Percentiles rank a stretch among this genome's conserved stretches.
Conservation (phyloP, 64 coral and sea anemone species). For the Astreopora myriophthalma region DNA sequence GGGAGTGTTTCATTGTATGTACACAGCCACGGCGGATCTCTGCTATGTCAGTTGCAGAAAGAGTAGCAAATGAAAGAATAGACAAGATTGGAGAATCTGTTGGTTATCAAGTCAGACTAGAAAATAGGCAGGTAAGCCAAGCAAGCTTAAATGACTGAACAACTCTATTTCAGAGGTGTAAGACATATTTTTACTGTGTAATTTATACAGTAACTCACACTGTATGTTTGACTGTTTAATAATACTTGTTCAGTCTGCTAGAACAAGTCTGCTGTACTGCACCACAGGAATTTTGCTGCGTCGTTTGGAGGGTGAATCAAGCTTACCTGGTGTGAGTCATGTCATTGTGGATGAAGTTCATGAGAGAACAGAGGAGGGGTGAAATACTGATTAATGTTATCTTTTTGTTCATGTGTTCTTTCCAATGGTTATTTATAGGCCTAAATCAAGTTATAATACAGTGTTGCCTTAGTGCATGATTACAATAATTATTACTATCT, state of each 20-base stretch:
- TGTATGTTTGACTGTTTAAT: background rate
- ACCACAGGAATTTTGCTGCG: constrained; percentile 88
- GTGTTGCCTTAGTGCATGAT: too few relatives aligned
- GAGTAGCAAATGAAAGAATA: constrained; percentile 78
- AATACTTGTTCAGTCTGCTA: constrained; percentile 67
- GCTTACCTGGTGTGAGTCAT: constrained; percentile 79
- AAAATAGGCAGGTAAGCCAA: constrained; percentile 81
- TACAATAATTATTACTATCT: too few relatives aligned
- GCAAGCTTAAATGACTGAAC: too few relatives aligned
- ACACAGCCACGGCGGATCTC: constrained; percentile 90
- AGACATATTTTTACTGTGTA: too few relatives aligned
- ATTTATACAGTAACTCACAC: too few relatives aligned
- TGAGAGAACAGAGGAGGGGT: constrained; percentile 92
- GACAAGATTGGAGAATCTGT: constrained; percentile 84
- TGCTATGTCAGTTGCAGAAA: constrained; percentile 87
- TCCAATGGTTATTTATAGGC: too few relatives aligned
- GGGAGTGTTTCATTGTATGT: constrained; percentile 82
- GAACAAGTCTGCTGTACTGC: constrained; percentile 84
- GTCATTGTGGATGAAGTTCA: constrained; percentile 94
- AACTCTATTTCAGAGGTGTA: too few relatives aligned
- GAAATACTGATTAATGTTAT: background rate
- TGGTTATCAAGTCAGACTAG: constrained; percentile 88
- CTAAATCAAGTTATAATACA: too few relatives aligned
- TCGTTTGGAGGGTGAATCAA: constrained; percentile 77
- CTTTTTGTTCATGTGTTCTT: too few relatives aligned